These are phyloP conservation scores for Lanius ludovicianus DNA, from an alignment of 2,113 vertebrate genomes.

Conservation along the genomic window DNA sequence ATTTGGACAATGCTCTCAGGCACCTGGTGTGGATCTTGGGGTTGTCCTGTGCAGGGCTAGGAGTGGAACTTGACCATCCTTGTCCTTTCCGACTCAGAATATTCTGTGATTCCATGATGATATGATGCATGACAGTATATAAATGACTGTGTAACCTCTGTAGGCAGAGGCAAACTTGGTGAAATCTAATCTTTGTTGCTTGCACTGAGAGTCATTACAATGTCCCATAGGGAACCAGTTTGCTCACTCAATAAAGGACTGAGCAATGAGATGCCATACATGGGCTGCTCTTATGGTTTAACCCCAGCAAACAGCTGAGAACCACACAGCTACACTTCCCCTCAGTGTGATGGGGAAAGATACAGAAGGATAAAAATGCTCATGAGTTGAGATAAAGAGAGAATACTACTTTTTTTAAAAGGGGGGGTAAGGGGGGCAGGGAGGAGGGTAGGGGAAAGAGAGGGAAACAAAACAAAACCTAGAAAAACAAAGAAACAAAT, in stretches of 20 bases:
- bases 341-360: not conserved
- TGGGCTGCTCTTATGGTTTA: not conserved
- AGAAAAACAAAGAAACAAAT: not conserved
- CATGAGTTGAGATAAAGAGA: not conserved
- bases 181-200: not conserved
- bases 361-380: not conserved
- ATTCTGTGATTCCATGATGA: not conserved
- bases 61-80: not conserved
- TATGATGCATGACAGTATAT: not conserved
- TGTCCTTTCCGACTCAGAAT: not conserved
- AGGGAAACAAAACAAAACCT: not conserved
- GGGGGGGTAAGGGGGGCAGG: rapidly evolving
- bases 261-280: not conserved
- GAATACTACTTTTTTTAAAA: not conserved
- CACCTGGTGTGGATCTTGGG: not conserved
- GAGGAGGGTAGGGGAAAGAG: not conserved
- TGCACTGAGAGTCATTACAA: not conserved
- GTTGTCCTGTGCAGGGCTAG: not conserved
- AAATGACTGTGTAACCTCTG: not conserved
- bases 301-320: not conserved
- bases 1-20: not conserved
- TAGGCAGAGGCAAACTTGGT: not conserved
- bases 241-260: not conserved
- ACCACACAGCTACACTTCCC: not conserved
- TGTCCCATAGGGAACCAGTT: not conserved